phyloP scores from a whole-genome alignment of 1,140 invertebrate genomes.

The Batillaria attramentaria region DNA sequence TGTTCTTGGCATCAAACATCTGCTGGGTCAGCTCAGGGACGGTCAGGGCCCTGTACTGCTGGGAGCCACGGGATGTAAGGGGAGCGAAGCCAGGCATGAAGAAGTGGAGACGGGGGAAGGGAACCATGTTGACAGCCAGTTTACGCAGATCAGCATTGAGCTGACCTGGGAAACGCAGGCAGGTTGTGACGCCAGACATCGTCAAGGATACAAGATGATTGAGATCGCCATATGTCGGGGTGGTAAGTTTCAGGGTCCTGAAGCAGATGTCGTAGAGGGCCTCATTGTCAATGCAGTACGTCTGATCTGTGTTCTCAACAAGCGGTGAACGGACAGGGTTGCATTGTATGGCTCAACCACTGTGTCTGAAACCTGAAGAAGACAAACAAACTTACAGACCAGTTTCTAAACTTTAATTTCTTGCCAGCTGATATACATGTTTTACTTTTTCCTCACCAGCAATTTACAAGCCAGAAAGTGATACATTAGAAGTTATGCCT shows the following conservation, averaged over 20 bases:
- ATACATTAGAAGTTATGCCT: background rate
- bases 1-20: conserved; percentile 83
- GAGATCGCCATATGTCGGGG: conserved; percentile 81
- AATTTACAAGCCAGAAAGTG: background rate
- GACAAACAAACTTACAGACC: background rate
- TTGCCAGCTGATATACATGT: background rate
- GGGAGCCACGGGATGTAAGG: conserved; percentile 75
- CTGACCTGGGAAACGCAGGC: conserved; percentile 86
- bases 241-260: conserved; percentile 82
- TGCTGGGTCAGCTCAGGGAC: conserved; percentile 76
- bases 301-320: background rate
- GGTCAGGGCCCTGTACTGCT: conserved; percentile 74
- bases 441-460: background rate
- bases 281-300: conserved; percentile 82
- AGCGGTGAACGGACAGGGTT: conserved; percentile 64
- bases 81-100: conserved; percentile 87
- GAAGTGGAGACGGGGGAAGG: conserved; percentile 83
- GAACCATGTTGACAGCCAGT: conserved; percentile 84
- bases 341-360: conserved; percentile 73
- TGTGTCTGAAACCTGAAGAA: conserved; percentile 60
- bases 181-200: conserved; percentile 88
- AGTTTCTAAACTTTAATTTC: background rate
- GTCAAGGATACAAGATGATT: conserved; percentile 77
- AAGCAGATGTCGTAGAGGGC: conserved; percentile 88
- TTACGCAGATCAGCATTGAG: conserved; percentile 88